These are phyloP conservation scores for Macrotis lagotis DNA, from an alignment of 2,113 vertebrate species.

Conservation along the genomic window DNA sequence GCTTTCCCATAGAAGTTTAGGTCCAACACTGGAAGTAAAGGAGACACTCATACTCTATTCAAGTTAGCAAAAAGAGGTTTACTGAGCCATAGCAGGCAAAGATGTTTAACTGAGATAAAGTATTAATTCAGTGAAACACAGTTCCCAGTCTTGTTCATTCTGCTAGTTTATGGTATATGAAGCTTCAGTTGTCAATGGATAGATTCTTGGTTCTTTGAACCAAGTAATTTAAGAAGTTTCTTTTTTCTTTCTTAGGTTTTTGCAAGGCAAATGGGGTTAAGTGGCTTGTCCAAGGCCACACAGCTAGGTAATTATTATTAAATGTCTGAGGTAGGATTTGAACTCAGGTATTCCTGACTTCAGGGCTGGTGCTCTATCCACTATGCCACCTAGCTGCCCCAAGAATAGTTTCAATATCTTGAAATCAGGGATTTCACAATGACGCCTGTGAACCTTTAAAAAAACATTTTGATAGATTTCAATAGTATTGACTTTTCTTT, in stretches of 20 bases:
- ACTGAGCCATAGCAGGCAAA: not conserved
- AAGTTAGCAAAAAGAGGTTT: not conserved
- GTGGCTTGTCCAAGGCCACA: too few species aligned
- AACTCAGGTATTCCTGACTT: too few species aligned
- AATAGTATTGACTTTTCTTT: too few species aligned
- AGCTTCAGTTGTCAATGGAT: not conserved
- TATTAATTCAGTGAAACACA: not conserved
- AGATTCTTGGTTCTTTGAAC: not conserved
- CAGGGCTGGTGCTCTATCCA: too few species aligned
- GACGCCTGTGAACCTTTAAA: not conserved
- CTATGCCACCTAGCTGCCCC: too few species aligned
- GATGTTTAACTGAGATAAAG: not conserved
- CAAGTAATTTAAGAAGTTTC: too few species aligned
- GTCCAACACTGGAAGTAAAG: not conserved
- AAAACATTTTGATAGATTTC: not conserved
- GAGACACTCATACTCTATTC: not conserved
- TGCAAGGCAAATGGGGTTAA: too few species aligned
- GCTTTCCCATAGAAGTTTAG: not conserved
- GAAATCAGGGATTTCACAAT: not conserved
- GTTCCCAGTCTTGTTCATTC: not conserved
- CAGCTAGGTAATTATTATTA: too few species aligned
- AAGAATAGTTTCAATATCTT: not conserved
- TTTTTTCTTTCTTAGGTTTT: too few species aligned
- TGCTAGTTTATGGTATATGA: not conserved
- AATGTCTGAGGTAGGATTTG: too few species aligned